Evolutionary conservation across 1,140 invertebrate genomes (phyloP), one percentile per base, ranked within the genome.

Genomic region (Xylocopa sonorina): DNA sequence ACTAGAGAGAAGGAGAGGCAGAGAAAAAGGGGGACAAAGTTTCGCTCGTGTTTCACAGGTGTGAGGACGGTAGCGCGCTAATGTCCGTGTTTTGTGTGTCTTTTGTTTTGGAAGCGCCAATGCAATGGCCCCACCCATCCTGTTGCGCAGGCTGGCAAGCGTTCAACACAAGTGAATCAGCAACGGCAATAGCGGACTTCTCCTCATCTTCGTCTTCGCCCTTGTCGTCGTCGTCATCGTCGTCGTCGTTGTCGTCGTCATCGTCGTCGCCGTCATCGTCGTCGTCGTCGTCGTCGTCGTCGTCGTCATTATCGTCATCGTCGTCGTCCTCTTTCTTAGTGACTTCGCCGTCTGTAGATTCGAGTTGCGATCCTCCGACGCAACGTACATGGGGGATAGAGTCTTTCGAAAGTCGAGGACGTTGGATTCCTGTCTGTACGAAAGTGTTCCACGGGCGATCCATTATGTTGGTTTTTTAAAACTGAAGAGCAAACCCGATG

Each of bases 51-150:
- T 64, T 29, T 64, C 18, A 27, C 18, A 21, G 34, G 34, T 41
- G 34, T 53, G 82, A 80, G 68, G 62, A 81, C 86, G 81, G 85
- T 89, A 82, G 74, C 85, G 83, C 87, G 88, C 87, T 91, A 89
- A 91, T 89, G 90, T 92, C 86, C 88, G 88, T 90, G 81, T 89
- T 89, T 87, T 92, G 87, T 91, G 89, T 90, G 86, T 92, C 82
- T 89, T 89, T 90, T 91, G 82, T 90, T 91, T 91, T 90, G 90
- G 88, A 92, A 90, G 90, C 88, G 88, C 88, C 89, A 91, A 88
- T 90, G 88, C 78, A 88, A 89, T 87, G 87, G 88, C 77, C 66
- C 88, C 86, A 84, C 78, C 87, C 71, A 87, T 68, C 69, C 86
- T 84, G 88, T 81, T 83, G 83, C 85, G 74, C 88, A 89, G 84